phyloP scores from a whole-genome alignment of 1,140 invertebrate genomes.

The Agraylea sexmaculata region DNA sequence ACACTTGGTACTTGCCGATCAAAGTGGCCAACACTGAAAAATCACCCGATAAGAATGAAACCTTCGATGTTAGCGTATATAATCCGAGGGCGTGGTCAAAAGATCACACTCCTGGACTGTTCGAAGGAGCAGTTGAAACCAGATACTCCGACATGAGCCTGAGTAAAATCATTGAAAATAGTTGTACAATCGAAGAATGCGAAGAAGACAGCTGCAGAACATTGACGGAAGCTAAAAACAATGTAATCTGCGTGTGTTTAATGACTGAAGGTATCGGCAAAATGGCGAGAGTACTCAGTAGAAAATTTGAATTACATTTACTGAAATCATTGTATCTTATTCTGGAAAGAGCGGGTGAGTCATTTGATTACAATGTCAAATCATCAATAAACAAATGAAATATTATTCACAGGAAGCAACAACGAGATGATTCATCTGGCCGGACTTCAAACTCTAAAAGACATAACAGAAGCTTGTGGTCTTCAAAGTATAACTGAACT shows the following conservation, averaged over 20 bases:
- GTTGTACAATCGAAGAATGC: slow-evolving; percentile 14
- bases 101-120: slow-evolving; percentile 32
- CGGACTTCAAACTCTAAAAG: slow-evolving; percentile 41
- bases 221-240: slow-evolving; percentile 41
- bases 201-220: slow-evolving; percentile 23
- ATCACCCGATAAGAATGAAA: slow-evolving; percentile 24
- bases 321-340: slow-evolving; percentile 53
- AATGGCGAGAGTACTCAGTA: slow-evolving; percentile 37
- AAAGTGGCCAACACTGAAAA: slow-evolving; percentile 25
- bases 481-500: slow-evolving; percentile 39
- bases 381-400: slow-evolving; percentile 4
- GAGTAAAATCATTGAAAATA: slow-evolving; percentile 16
- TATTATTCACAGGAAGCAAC: slow-evolving; percentile 38
- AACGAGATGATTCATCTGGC: slow-evolving; percentile 41
- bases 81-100: slow-evolving; percentile 32
- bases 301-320: slow-evolving; percentile 42
- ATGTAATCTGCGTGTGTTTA: slow-evolving; percentile 47
- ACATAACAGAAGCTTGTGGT: slow-evolving; percentile 39
- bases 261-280: slow-evolving; percentile 50
- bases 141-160: slow-evolving; percentile 35
- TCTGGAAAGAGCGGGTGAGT: slow-evolving; percentile 51
- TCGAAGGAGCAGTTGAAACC: slow-evolving; percentile 30
- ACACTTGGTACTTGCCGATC: slow-evolving; percentile 46
- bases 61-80: slow-evolving; percentile 30
- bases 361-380: slow-evolving; percentile 1